Percentiles rank a stretch among this genome's conserved stretches.
Conservation (phyloP, 1,140 invertebrate species). For the Tetranychus urticae region DNA sequence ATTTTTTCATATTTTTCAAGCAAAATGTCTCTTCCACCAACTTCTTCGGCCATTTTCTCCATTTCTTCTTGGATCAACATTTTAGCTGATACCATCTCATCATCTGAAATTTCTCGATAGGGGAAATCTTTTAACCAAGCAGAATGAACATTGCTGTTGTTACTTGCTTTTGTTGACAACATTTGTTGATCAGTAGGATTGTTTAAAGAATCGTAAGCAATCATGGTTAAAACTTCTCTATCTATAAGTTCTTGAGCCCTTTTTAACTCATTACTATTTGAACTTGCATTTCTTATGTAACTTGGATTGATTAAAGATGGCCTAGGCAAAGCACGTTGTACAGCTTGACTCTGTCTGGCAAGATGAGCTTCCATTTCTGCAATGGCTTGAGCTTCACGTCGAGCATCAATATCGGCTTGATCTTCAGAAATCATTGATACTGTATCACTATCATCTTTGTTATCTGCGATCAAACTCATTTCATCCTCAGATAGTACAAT, state of each 20-base stretch:
- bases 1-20: conserved; percentile 75
- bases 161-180: neutral
- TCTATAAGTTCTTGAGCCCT: conserved; percentile 92
- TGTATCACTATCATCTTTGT: conserved; percentile 20
- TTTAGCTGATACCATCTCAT: conserved; percentile 66
- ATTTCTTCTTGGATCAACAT: conserved; percentile 70
- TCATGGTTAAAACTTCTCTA: conserved; percentile 83
- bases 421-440: conserved; percentile 32
- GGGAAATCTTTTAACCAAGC: conserved; percentile 61
- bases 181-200: conserved; percentile 22
- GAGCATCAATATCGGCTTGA: conserved; percentile 68
- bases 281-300: conserved; percentile 41
- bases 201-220: conserved; percentile 55
- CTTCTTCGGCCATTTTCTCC: conserved; percentile 68
- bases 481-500: conserved; percentile 84
- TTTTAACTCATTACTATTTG: conserved; percentile 49
- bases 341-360: conserved; percentile 53
- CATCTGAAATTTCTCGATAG: conserved; percentile 41
- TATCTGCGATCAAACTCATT: conserved; percentile 16
- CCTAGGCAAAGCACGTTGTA: conserved; percentile 66
- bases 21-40: conserved; percentile 79
- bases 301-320: conserved; percentile 62
- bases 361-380: conserved; percentile 32
- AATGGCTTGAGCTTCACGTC: conserved; percentile 32
- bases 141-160: conserved; percentile 25